A percentile compares a stretch with the other conserved stretches of the same genome.
These are phyloP conservation scores for Helicoverpa zea DNA, from an alignment of 1,140 invertebrate genomes.

Conservation along the genomic window DNA sequence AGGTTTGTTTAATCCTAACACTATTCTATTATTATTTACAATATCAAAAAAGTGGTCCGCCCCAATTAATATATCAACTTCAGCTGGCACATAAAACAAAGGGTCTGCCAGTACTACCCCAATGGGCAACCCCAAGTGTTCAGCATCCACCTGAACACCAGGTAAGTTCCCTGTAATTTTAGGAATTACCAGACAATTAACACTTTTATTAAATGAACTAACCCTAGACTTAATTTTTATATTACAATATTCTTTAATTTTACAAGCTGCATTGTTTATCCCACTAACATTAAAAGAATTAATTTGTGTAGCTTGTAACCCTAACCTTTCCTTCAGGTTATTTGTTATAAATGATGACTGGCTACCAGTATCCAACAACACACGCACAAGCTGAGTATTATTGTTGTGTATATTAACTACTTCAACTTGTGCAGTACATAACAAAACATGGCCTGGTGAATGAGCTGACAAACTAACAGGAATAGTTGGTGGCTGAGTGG, in stretches of 20 bases:
- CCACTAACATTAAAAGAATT: background rate
- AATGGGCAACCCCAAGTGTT: background rate
- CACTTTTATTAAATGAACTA: background rate
- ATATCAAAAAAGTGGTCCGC: background rate
- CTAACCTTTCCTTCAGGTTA: background rate
- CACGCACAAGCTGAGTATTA: background rate
- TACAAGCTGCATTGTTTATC: background rate
- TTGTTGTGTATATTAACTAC: background rate
- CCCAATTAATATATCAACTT: background rate
- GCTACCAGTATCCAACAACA: background rate
- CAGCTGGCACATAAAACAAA: background rate
- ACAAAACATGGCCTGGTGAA: background rate
- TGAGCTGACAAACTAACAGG: background rate
- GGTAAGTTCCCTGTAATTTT: background rate
- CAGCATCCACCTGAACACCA: background rate
- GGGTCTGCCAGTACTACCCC: background rate
- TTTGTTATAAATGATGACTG: background rate
- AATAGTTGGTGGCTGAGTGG: background rate
- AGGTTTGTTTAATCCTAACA: slow-evolving; percentile 45
- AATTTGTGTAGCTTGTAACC: background rate
- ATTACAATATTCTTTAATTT: background rate
- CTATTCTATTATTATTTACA: background rate
- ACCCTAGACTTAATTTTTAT: background rate
- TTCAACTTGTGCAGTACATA: background rate
- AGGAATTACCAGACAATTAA: background rate